Evolutionary conservation across 2,113 vertebrate genomes (phyloP).

Genomic region (Apodemus sylvaticus): DNA sequence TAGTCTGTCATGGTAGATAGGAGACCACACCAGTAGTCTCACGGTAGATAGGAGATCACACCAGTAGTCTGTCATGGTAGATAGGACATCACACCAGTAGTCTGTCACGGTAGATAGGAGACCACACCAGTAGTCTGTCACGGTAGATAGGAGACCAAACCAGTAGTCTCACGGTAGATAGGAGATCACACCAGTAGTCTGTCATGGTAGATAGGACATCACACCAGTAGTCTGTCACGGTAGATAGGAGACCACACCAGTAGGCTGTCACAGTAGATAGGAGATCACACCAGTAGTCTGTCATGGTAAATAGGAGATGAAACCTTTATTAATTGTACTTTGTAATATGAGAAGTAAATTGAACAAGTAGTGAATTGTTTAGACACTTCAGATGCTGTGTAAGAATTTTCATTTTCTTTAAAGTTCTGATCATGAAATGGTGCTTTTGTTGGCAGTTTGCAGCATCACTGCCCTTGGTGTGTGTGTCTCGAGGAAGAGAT

Average conservation of each 20-base stretch:
- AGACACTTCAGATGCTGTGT: slow-evolving; percentile 38
- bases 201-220: not conserved
- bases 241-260: not conserved
- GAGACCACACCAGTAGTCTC: not conserved
- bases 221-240: not conserved
- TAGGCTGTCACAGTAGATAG: not conserved
- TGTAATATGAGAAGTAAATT: slow-evolving; percentile 57
- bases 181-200: not conserved
- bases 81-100: not conserved
- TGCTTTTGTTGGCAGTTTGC: not conserved
- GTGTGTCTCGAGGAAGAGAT: not conserved
- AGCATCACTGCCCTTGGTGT: not conserved
- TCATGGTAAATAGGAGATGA: not conserved
- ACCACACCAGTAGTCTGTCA: not conserved
- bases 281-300: not conserved
- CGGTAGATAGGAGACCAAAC: not conserved
- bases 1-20: not conserved
- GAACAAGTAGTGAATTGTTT: slow-evolving; percentile 27
- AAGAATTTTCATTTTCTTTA: not conserved
- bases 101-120: not conserved
- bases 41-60: not conserved
- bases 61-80: not conserved
- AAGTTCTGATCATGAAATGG: not conserved
- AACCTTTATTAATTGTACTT: not conserved
- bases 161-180: not conserved